Evolutionary conservation across 1,140 invertebrate genomes (phyloP), one percentile per base, ranked within the genome.

Genomic region (Panulirus ornatus): DNA sequence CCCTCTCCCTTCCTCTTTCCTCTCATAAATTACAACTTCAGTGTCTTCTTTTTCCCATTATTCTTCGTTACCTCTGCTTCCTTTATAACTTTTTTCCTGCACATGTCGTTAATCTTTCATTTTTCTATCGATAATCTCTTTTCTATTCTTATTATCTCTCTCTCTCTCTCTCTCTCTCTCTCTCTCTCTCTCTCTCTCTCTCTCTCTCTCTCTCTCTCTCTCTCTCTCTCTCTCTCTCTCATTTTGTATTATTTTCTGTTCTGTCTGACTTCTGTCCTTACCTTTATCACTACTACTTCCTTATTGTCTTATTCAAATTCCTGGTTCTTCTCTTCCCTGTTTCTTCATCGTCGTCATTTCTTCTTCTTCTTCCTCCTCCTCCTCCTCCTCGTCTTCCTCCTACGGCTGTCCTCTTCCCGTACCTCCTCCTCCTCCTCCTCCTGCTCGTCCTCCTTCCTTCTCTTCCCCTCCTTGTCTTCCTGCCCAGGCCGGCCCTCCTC

Each of bases 21-120:
- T 85, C 70, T 38, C 83, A 66, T 85, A 63, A 85, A 51, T 85
- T 85, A 75, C 83, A 85, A 84, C 83, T 85, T 85, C 82, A 22
- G 66, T 40, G 38, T 85, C 83, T 75, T 71, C 40, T 66, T 85
- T 71, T 85, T 71, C 19, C 70, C 42, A 63, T 66, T 71, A 71
- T 47, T 85, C 71, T 73, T 81, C 54, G 47, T 36, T 73, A 30
- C 58, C 58, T 5, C 78, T 81, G 47, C 36, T 81, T 40, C 30
- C n/a, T 81, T 81, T 51, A 27, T 34, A 51, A 27, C 51, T 51
- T 38, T 79, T 34, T 47, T 79, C 19, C 36, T 40, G 27, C 44
- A 27, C 47, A 51, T 5, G 0, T 22, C 42, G 27, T 44, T 79
- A 22, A 27, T 66, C 58, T 66, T 66, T 66, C n/a, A 58, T 30